Percentiles rank a stretch among this genome's conserved stretches.
phyloP scores from a whole-genome alignment of 2,888 invertebrate genomes.

The Rugalucina vietnamica region DNA sequence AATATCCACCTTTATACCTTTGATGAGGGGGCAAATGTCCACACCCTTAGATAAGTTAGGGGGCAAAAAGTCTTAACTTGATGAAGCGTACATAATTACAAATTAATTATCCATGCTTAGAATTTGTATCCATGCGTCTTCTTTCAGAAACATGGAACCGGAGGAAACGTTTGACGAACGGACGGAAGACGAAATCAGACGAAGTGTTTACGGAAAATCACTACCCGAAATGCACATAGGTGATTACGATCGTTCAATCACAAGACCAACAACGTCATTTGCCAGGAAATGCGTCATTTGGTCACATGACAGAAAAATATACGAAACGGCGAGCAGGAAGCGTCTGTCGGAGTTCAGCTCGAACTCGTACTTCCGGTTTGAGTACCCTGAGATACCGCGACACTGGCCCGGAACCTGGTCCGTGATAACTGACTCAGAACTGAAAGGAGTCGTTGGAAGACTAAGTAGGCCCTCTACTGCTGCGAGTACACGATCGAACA shows the following conservation, averaged over 20 bases:
- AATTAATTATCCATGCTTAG: no score
- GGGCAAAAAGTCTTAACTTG: no score
- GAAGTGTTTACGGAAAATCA: conserved; percentile 59
- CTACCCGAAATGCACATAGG: conserved; percentile 54
- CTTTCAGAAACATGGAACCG: no score
- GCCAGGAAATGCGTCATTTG: conserved; percentile 72
- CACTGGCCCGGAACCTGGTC: conserved; percentile 78
- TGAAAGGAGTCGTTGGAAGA: conserved; percentile 65
- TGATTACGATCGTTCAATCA: conserved; percentile 64
- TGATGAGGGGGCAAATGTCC: no score
- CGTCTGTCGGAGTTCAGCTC: conserved; percentile 64
- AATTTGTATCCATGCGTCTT: no score
- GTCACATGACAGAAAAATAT: conserved; percentile 72
- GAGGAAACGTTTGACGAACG: background rate
- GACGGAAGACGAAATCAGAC: conserved; percentile 59
- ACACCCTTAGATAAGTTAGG: no score
- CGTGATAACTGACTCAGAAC: conserved; percentile 56
- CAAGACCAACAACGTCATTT: conserved; percentile 70
- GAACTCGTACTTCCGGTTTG: conserved; percentile 66
- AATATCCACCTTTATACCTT: no score
- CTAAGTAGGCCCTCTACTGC: conserved; percentile 66
- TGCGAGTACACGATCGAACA: conserved; percentile 27
- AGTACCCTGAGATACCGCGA: conserved; percentile 70
- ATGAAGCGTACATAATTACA: no score
- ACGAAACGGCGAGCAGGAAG: conserved; percentile 64